Base-by-base conservation (phyloP, 53 echinoderm and acorn worm species). In the Paracentrotus lividus region DNA sequence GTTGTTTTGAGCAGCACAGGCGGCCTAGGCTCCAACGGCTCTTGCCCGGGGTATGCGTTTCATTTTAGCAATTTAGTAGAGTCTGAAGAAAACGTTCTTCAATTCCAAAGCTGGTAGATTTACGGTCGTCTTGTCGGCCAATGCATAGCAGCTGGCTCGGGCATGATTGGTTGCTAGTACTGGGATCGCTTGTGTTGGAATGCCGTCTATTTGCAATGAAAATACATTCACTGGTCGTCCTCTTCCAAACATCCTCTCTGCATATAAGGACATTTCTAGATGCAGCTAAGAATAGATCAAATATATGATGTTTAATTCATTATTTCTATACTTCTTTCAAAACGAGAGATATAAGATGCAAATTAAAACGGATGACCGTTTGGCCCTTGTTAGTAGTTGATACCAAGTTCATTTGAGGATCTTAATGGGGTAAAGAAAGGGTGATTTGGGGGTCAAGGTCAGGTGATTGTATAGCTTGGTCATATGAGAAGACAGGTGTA, bases 141-240 rank as follows among this genome's bases (percentile, higher is more conserved):
- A 92, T 78, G 92, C 92, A 59, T 78, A 92, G 92, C 92, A 92
- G 92, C 92, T 92, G 92, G 92, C 56, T 42, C 26, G 24, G 40
- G 81, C 42, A 78, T 92, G 92, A 92, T 92, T 92, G 92, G 92
- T 78, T 92, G 51, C 56, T 45, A 58, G 81, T 92, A 78, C 92
- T 78, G 81, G 91, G 92, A 81, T 92, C 81, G 92, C 92, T 92
- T 77, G 78, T 92, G 59, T 77, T 92, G 92, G 92, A 92, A 92
- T 92, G 92, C 92, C 81, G 92, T 57, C 92, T 92, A 92, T 92
- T 92, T 92, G 92, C 58, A 92, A 92, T 92, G 92, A 92, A 92
- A 92, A 92, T 92, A 92, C 92, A 92, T 92, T 92, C 92, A 78
- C 92, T 78, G 44, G 36, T 36, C 81, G 55, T 59, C n/a, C 92